These are phyloP conservation scores for Brenthis ino DNA, from an alignment of 2,888 invertebrate genomes.

Conservation along the genomic window DNA sequence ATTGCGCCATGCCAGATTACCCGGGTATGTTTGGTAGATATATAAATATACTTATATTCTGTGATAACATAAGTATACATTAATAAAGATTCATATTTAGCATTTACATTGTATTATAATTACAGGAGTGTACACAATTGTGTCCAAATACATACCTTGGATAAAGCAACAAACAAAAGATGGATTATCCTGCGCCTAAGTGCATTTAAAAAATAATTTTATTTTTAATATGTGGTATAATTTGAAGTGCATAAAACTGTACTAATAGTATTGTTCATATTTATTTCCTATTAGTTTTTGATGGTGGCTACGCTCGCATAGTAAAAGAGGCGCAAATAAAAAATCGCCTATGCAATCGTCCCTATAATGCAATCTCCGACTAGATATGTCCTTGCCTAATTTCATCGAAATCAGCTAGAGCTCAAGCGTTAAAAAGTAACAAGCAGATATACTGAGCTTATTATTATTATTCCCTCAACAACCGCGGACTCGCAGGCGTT, in stretches of 20 bases:
- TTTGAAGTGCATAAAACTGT: neutral
- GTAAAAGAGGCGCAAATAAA: no score
- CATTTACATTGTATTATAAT: slow-evolving; percentile 28
- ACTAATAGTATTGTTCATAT: neutral
- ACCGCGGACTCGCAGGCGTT: no score
- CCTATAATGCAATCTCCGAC: neutral
- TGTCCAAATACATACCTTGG: slow-evolving; percentile 79
- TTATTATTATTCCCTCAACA: no score
- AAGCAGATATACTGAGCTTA: no score
- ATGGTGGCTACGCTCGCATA: no score
- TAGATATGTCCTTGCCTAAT: no score
- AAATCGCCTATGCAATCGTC: no score
- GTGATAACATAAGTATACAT: neutral
- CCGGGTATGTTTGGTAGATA: slow-evolving; percentile 60
- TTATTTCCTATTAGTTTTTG: no score
- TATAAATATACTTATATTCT: neutral
- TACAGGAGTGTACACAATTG: slow-evolving; percentile 83
- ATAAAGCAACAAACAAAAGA: slow-evolving; percentile 68
- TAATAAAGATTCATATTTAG: neutral
- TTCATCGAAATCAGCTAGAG: no score
- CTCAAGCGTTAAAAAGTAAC: no score
- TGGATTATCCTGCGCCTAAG: slow-evolving; percentile 69
- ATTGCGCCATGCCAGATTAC: slow-evolving; percentile 83
- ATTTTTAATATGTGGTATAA: neutral
- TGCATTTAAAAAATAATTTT: neutral